Conservation (phyloP, 2,888 invertebrate genomes). For the Tethea ocularis region DNA sequence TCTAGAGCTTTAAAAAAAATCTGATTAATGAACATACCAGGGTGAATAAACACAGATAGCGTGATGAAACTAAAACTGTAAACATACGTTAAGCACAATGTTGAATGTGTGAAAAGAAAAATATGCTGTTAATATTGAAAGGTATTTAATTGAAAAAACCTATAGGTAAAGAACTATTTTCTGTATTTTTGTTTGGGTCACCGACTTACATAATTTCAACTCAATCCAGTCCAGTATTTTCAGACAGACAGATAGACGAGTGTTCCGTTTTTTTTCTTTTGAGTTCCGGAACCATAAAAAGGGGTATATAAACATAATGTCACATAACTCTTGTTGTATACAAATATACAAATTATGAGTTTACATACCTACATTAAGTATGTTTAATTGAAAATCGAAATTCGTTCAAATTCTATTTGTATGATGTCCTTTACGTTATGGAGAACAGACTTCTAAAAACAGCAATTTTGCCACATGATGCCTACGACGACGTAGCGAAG, state of each 20-base stretch:
- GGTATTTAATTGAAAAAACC: neutral
- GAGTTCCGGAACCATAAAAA: no score
- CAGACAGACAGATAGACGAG: no score
- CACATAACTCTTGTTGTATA: no score
- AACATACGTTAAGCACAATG: neutral
- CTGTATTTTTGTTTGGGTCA: no score
- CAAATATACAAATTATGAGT: no score
- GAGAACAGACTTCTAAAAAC: neutral
- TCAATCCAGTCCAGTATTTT: no score
- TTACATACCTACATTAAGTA: neutral
- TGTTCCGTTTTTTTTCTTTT: no score
- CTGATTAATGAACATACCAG: neutral
- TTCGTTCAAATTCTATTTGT: neutral
- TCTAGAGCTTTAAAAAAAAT: no score
- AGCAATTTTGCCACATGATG: neutral
- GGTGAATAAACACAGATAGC: neutral
- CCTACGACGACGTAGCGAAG: neutral
- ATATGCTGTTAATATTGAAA: slow-evolving; percentile 33
- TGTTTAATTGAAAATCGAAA: neutral
- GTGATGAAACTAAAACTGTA: neutral
- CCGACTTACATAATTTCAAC: no score
- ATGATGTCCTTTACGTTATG: neutral
- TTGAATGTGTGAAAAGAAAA: slow-evolving; percentile 35
- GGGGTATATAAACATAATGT: no score
- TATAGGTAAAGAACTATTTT: no score